Conservation (phyloP, 2,113 vertebrate species). For the Pterocles gutturalis region DNA sequence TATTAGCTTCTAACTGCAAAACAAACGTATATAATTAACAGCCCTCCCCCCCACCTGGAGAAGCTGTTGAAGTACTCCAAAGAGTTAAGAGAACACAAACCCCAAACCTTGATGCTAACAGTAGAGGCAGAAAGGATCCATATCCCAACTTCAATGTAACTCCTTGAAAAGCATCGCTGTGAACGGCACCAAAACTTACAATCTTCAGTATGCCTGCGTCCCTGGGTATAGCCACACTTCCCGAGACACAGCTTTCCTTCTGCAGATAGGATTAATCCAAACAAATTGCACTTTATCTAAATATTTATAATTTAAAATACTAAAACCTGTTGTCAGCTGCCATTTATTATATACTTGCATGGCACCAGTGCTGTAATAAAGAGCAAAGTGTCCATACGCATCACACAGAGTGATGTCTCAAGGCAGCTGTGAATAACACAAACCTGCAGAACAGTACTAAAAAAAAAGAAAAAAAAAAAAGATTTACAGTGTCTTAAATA, state of each 20-base stretch:
- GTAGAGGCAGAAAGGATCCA: background rate
- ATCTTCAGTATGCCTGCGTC: background rate
- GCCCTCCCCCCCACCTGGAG: background rate
- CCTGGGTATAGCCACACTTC: background rate
- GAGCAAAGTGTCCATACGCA: background rate
- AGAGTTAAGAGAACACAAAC: background rate
- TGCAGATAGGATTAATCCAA: background rate
- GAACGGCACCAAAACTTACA: slow-evolving; percentile 14
- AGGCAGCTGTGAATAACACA: slow-evolving; percentile 66
- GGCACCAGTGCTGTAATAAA: slow-evolving; percentile 5
- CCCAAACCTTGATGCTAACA: background rate
- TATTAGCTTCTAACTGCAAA: background rate
- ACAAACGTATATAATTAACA: background rate
- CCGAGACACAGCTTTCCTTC: slow-evolving; percentile 36
- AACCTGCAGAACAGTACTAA: slow-evolving; percentile 20
- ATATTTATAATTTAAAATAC: background rate
- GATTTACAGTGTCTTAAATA: slow-evolving; percentile 42
- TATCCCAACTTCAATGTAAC: slow-evolving; percentile 29
- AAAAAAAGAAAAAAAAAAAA: background rate
- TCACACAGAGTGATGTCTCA: slow-evolving; percentile 19
- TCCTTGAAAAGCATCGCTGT: background rate
- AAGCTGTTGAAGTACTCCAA: background rate
- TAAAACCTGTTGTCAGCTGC: slow-evolving; percentile 22
- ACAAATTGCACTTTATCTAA: slow-evolving; percentile 41
- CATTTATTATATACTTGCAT: background rate